phyloP scores from a whole-genome alignment of 2,113 vertebrate genomes.

The Paedocypris sp. region DNA sequence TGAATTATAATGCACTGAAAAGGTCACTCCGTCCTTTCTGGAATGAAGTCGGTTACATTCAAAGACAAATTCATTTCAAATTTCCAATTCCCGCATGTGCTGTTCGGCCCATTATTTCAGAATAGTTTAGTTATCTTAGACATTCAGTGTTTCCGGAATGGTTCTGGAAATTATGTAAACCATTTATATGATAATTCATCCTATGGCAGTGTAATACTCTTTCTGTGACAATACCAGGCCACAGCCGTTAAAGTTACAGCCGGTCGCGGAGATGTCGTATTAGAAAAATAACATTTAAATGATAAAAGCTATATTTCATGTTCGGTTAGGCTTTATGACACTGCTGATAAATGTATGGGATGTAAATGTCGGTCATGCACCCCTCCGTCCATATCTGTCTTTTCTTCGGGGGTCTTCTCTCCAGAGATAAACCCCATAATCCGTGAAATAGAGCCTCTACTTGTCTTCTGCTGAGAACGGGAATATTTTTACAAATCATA shows the following conservation, averaged over 20 bases:
- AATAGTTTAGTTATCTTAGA: not conserved
- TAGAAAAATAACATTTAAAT: not conserved
- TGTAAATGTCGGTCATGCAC: conserved; percentile 34
- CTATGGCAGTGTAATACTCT: too few species aligned
- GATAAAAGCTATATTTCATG: not conserved
- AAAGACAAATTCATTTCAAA: conserved; percentile 22
- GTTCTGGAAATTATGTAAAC: too few species aligned
- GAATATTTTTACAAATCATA: conserved; percentile 26
- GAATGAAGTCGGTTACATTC: not conserved
- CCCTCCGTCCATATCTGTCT: conserved; percentile 5
- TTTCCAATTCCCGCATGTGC: not conserved
- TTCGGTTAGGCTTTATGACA: conserved; percentile 15
- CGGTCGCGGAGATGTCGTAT: too few species aligned
- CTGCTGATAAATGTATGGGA: conserved; percentile 43
- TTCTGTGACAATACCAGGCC: too few species aligned
- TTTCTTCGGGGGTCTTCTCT: conserved; percentile 34
- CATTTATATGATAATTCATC: too few species aligned
- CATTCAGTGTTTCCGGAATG: not conserved
- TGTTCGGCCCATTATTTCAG: not conserved
- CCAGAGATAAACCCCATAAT: conserved; percentile 36
- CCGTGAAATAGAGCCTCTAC: conserved; percentile 40
- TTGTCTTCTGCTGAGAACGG: not conserved
- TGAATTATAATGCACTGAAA: conserved; percentile 37
- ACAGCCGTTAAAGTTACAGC: too few species aligned
- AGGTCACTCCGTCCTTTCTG: conserved; percentile 31